Evolutionary conservation across 2,113 vertebrate genomes (phyloP).

Genomic region (Elachura formosa): DNA sequence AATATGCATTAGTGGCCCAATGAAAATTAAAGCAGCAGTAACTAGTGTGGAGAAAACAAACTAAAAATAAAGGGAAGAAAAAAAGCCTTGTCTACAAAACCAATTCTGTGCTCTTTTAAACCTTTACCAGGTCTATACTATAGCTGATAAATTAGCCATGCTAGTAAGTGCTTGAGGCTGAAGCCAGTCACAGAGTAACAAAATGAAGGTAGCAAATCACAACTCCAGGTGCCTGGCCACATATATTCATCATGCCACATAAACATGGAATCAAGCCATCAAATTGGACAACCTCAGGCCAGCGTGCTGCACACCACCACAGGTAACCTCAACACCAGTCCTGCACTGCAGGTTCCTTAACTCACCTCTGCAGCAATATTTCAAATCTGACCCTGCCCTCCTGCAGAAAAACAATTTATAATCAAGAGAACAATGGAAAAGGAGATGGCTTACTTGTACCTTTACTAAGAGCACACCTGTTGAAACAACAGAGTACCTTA

Average conservation of each 20-base stretch:
- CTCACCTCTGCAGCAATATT: neutral
- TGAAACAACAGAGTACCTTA: neutral
- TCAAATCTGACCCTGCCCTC: neutral
- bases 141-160: neutral
- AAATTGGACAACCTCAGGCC: neutral
- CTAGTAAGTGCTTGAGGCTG: neutral
- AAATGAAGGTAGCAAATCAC: neutral
- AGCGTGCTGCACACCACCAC: neutral
- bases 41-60: neutral
- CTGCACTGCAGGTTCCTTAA: rapidly evolving
- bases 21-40: neutral
- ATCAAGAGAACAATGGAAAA: neutral
- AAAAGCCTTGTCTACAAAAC: neutral
- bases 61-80: neutral
- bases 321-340: rapidly evolving
- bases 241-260: neutral
- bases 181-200: neutral
- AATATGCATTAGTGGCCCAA: neutral
- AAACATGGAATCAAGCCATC: neutral
- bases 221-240: neutral
- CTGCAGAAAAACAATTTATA: neutral
- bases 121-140: neutral
- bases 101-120: neutral
- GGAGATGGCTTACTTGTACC: neutral
- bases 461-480: neutral